A percentile compares a stretch with the other conserved stretches of the same genome.
phyloP scores from a whole-genome alignment of 2,113 vertebrate species.

The Vombatus ursinus region DNA sequence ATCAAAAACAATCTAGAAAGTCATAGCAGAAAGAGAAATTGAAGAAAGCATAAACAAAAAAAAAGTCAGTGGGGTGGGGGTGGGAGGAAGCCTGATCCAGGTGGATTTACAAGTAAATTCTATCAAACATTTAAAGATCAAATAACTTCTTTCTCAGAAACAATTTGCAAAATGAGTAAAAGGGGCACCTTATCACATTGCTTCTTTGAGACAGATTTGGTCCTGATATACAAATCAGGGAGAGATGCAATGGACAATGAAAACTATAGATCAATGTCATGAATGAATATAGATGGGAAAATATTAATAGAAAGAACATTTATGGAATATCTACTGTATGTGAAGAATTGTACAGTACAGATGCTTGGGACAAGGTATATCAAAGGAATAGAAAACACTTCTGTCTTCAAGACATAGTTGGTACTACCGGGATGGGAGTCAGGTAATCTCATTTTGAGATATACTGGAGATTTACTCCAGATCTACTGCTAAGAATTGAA shows the following conservation, averaged over 20 bases:
- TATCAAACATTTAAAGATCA: background rate
- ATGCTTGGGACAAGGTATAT: background rate
- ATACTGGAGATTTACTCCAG: no score
- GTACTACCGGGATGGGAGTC: background rate
- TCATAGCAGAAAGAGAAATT: background rate
- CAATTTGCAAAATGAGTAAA: background rate
- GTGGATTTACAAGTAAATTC: background rate
- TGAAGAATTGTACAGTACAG: background rate
- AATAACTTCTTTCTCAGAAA: background rate
- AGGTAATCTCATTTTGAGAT: background rate
- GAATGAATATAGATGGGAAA: background rate
- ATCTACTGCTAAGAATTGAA: background rate
- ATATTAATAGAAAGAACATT: background rate
- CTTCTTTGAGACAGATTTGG: background rate
- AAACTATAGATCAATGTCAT: background rate
- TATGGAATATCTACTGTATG: background rate
- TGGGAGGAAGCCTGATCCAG: background rate
- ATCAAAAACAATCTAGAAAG: background rate
- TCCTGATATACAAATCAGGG: background rate
- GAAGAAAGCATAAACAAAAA: background rate
- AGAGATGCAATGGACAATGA: background rate
- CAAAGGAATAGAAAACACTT: background rate
- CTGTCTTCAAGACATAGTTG: background rate
- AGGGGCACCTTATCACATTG: background rate
- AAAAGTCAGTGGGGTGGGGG: background rate